A percentile compares a stretch with the other conserved stretches of the same genome.
Conservation (phyloP, 2,113 vertebrate genomes). For the Periophthalmus modestus region DNA sequence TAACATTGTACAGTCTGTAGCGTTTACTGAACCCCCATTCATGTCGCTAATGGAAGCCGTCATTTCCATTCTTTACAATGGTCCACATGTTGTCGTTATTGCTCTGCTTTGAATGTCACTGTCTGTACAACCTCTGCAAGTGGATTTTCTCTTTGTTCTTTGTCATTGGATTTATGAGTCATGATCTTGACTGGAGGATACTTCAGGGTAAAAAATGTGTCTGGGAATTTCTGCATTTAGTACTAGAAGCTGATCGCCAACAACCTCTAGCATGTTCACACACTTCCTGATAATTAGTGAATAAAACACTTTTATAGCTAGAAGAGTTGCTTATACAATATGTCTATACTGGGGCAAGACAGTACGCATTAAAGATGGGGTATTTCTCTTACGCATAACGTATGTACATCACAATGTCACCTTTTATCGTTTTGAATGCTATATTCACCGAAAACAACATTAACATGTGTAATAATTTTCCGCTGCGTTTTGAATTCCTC, state of each 20-base stretch:
- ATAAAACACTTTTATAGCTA: too few relatives aligned
- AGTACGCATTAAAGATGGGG: too few relatives aligned
- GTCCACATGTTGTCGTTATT: conserved; percentile 13
- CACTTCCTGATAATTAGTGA: too few relatives aligned
- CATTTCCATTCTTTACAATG: conserved; percentile 22
- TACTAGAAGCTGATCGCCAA: not conserved
- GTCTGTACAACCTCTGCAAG: conserved; percentile 34
- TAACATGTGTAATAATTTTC: too few relatives aligned
- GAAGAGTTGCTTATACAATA: too few relatives aligned
- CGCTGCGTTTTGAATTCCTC: too few relatives aligned
- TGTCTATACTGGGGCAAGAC: too few relatives aligned
- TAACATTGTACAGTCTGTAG: not conserved
- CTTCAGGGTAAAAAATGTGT: conserved; percentile 2
- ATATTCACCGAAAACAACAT: too few relatives aligned
- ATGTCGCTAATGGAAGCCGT: conserved; percentile 29
- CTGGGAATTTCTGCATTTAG: not conserved
- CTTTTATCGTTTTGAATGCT: too few relatives aligned
- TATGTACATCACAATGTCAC: too few relatives aligned
- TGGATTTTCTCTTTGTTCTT: conserved; percentile 32
- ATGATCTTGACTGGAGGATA: conserved; percentile 25
- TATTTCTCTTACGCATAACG: too few relatives aligned
- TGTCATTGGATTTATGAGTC: conserved; percentile 39
- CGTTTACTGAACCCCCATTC: not conserved
- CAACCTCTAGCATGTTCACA: not conserved
- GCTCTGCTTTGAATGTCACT: not conserved